Percentiles rank a stretch among this genome's conserved stretches.
These are phyloP conservation scores for Dallia pectoralis DNA, from an alignment of 2,797 vertebrate species.

Conservation along the genomic window DNA sequence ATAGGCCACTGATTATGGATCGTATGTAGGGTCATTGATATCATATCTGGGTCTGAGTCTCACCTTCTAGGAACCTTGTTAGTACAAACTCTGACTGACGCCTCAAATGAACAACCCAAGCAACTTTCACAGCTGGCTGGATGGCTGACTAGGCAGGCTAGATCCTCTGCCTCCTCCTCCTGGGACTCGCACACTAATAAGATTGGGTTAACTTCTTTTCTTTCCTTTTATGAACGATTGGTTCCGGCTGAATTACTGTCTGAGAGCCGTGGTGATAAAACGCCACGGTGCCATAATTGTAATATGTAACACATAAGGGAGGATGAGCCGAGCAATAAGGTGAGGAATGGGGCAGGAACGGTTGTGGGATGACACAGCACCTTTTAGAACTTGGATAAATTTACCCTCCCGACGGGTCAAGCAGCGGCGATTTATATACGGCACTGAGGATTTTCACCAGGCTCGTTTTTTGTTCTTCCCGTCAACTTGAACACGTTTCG, in stretches of 20 bases:
- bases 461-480: not conserved
- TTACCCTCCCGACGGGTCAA: constrained; percentile 22
- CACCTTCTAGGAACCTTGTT: not conserved
- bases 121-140: not conserved
- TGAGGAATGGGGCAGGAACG: constrained; percentile 6
- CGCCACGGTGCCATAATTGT: constrained; percentile 23
- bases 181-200: constrained; percentile 3
- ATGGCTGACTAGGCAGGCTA: constrained; percentile 1
- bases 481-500: constrained; percentile 9
- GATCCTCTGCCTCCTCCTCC: not conserved
- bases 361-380: constrained; percentile 6
- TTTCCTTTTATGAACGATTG: not conserved
- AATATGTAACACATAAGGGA: constrained; percentile 21
- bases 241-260: constrained; percentile 1
- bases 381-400: constrained; percentile 22
- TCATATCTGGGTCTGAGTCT: not conserved
- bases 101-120: not conserved
- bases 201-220: not conserved
- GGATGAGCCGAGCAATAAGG: constrained; percentile 11
- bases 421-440: constrained; percentile 11
- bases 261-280: constrained; percentile 8
- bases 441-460: not conserved
- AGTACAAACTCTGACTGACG: not conserved
- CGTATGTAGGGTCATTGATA: not conserved
- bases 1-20: not conserved